Conservation (phyloP, 2,888 invertebrate species). For the Trachelus tabidus region DNA sequence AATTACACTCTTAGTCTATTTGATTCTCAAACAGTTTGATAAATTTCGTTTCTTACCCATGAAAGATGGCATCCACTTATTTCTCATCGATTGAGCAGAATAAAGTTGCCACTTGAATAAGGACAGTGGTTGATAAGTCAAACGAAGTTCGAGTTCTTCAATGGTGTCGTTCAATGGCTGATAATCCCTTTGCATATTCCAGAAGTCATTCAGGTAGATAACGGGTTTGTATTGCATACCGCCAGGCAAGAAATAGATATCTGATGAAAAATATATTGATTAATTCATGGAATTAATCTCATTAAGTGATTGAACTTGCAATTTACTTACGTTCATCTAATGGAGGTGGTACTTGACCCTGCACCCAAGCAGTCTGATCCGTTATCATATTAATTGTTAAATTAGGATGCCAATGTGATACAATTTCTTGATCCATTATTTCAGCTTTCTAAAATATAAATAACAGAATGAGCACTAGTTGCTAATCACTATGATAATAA, state of each 20-base stretch:
- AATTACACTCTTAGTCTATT: background rate
- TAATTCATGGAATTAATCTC: background rate
- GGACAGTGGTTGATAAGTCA: constrained; percentile 90
- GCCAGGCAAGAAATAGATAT: constrained; percentile 88
- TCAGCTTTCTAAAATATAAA: constrained; percentile 74
- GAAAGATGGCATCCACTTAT: constrained; percentile 75
- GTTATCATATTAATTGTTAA: constrained; percentile 94
- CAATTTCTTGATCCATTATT: constrained; percentile 83
- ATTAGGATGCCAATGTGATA: constrained; percentile 99
- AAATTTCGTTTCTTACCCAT: constrained; percentile 45
- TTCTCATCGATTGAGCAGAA: constrained; percentile 94
- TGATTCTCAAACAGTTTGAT: background rate
- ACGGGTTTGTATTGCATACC: constrained; percentile 93
- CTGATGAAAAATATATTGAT: constrained; percentile 51
- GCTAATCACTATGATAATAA: background rate
- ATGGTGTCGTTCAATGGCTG: constrained; percentile 89
- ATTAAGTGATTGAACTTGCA: constrained; percentile 12
- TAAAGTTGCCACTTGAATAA: constrained; percentile 99
- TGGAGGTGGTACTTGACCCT: constrained; percentile 90
- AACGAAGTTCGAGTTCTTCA: constrained; percentile 75
- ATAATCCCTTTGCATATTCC: constrained; percentile 98
- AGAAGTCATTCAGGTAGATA: constrained; percentile 95
- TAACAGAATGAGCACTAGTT: background rate
- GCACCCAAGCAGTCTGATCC: constrained; percentile 95
- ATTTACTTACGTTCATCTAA: constrained; percentile 81